phyloP scores from a whole-genome alignment of 2,888 invertebrate genomes.

The Parnassius orleans region DNA sequence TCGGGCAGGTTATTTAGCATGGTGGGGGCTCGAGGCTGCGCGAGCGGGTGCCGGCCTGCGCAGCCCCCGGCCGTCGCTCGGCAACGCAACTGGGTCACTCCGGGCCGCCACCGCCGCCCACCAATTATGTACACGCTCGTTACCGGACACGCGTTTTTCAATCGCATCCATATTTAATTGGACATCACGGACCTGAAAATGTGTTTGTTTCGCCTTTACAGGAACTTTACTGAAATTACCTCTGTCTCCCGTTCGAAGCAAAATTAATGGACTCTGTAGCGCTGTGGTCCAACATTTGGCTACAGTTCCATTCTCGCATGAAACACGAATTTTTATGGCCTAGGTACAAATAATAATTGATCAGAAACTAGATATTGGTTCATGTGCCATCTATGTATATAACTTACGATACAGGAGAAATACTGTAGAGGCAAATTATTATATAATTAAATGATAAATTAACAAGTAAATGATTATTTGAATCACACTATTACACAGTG shows the following conservation, averaged over 20 bases:
- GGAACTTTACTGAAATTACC: conserved; percentile 46
- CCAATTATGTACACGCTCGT: conserved; percentile 82
- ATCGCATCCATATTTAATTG: conserved; percentile 82
- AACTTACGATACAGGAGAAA: too few species aligned
- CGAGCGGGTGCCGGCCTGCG: conserved; percentile 43
- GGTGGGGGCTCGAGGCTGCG: conserved; percentile 41
- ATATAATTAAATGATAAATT: too few species aligned
- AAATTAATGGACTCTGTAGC: neutral
- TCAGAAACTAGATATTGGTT: too few species aligned
- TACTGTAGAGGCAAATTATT: too few species aligned
- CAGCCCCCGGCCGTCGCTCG: conserved; percentile 68
- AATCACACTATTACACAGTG: too few species aligned
- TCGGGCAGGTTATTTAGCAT: conserved; percentile 77
- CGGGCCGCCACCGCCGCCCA: conserved; percentile 70
- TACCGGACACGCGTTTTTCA: conserved; percentile 82
- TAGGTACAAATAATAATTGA: too few species aligned
- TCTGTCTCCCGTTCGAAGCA: conserved; percentile 1
- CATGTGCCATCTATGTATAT: too few species aligned
- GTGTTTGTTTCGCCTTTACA: conserved; percentile 71
- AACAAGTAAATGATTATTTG: too few species aligned
- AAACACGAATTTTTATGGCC: too few species aligned
- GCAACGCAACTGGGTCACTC: conserved; percentile 80
- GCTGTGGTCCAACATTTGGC: too few species aligned
- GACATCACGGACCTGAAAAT: conserved; percentile 78
- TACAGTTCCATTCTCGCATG: too few species aligned